Evolutionary conservation across 2,888 invertebrate genomes (phyloP).

Genomic region (Aphrophora alni): DNA sequence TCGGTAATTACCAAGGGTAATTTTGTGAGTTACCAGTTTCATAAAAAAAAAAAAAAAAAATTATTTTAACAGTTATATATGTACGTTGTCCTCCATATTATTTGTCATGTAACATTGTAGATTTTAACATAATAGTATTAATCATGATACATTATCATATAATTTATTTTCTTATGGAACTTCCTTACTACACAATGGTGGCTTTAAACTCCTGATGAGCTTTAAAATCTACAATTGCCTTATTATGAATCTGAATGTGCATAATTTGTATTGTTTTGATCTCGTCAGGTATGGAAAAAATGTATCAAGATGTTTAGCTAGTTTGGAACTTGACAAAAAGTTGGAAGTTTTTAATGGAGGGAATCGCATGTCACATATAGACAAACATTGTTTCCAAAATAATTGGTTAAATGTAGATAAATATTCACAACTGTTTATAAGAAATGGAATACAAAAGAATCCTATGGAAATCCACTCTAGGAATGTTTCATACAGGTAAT

Average conservation of each 20-base stretch:
- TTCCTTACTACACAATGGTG: too few relatives aligned
- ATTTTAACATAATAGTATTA: too few relatives aligned
- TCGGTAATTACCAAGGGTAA: too few relatives aligned
- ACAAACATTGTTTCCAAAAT: background rate
- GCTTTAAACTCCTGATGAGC: background rate
- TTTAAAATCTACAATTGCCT: background rate
- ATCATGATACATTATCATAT: background rate
- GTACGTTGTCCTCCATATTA: too few relatives aligned
- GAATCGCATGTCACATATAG: background rate
- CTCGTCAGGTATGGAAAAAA: background rate
- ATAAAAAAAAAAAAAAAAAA: too few relatives aligned
- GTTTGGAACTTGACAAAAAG: background rate
- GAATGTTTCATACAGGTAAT: conserved; percentile 1
- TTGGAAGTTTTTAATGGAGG: background rate
- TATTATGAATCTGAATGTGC: background rate
- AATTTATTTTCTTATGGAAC: background rate
- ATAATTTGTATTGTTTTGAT: background rate
- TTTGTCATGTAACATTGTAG: too few relatives aligned
- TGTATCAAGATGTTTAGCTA: background rate
- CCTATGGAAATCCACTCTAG: background rate
- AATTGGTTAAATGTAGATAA: background rate
- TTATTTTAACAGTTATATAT: too few relatives aligned
- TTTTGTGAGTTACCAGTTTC: too few relatives aligned
- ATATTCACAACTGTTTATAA: background rate
- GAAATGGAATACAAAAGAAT: background rate